These are phyloP conservation scores for Phataginus tricuspis DNA, from an alignment of 2,797 vertebrate genomes.

Conservation along the genomic window DNA sequence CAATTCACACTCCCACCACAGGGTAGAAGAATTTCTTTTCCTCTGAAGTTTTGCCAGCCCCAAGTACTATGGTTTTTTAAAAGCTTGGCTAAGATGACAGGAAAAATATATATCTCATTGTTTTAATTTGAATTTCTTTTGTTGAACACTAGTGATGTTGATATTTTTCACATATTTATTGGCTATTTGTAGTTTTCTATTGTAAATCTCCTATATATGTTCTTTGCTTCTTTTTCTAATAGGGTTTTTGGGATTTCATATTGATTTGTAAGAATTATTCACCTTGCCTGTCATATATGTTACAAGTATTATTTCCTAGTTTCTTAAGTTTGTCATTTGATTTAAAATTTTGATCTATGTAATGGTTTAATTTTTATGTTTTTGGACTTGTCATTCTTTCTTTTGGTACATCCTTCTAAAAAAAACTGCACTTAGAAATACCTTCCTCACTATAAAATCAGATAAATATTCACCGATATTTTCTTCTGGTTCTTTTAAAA, in stretches of 20 bases:
- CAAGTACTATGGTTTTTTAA: slow-evolving; percentile 48
- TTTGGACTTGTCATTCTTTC: slow-evolving; percentile 41
- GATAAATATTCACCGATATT: not conserved
- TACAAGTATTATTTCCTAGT: slow-evolving; percentile 34
- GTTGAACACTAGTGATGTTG: slow-evolving; percentile 25
- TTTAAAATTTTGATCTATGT: slow-evolving; percentile 43
- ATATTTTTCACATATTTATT: slow-evolving; percentile 55
- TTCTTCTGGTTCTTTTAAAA: slow-evolving; percentile 31
- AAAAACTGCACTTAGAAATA: not conserved
- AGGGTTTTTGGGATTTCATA: slow-evolving; percentile 45
- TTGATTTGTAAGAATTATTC: slow-evolving; percentile 51
- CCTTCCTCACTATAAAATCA: not conserved
- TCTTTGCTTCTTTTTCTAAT: slow-evolving; percentile 50
- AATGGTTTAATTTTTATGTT: slow-evolving; percentile 42
- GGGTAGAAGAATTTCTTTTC: not conserved
- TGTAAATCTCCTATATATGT: slow-evolving; percentile 63
- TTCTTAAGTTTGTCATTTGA: slow-evolving; percentile 31
- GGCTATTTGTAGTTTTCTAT: slow-evolving; percentile 33
- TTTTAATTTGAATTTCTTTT: slow-evolving; percentile 72
- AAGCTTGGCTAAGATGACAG: slow-evolving; percentile 56
- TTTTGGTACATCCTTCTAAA: not conserved
- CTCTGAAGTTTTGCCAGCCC: slow-evolving; percentile 55
- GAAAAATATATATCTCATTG: slow-evolving; percentile 53
- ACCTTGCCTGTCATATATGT: not conserved
- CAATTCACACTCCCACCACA: not conserved